Base-by-base conservation (phyloP, 2,113 vertebrate genomes). In the Amphiprion ocellaris region DNA sequence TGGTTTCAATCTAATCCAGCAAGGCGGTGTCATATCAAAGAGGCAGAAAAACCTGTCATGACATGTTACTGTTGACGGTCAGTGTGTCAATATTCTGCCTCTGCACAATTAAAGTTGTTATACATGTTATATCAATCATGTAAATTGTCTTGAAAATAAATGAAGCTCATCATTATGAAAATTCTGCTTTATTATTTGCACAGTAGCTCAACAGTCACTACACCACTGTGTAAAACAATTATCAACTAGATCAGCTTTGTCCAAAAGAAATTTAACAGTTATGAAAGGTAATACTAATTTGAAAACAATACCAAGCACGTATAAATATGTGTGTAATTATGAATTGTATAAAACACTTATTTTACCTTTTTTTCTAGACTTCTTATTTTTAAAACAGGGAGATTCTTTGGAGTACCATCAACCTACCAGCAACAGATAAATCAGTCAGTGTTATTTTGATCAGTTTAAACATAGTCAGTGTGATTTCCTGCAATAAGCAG, bases 1-100 rank as follows among this genome's bases (percentile, higher is more conserved):
- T 67, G 67, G 49, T 54, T 24, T 52, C 28, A 52, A 53, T 41
- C 12, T 79, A 16, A 84, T 75, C 41, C 49, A 56, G 39, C 47
- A 16, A 59, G 10, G 10, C 12, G 33, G 69, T 8, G 46, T 11
- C 2, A 30, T 58, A 63, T 82, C 47, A 70, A 26, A 26, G 26
- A 26, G 3, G 26, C 11, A 52, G 23, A 26, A 24, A 60, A 79
- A 28, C 2, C 10, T 21, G 14, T 17, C 5, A 30, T 23, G 12
- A 54, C 24, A 7, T 4, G 3, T 21, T 74, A 3, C 9, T 24
- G 4, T 7, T 12, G 0, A 47, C 23, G 39, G 37, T 19, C 37
- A 12, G 21, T 52, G 69, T 44, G 41, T 44, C 1, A 14, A 1
- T 44, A 15, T 44, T 44, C 41, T 44, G 11, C 41, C 12, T 58